Evolutionary conservation across 2,888 invertebrate genomes (phyloP).

Genomic region (Stenichneumon culpator): DNA sequence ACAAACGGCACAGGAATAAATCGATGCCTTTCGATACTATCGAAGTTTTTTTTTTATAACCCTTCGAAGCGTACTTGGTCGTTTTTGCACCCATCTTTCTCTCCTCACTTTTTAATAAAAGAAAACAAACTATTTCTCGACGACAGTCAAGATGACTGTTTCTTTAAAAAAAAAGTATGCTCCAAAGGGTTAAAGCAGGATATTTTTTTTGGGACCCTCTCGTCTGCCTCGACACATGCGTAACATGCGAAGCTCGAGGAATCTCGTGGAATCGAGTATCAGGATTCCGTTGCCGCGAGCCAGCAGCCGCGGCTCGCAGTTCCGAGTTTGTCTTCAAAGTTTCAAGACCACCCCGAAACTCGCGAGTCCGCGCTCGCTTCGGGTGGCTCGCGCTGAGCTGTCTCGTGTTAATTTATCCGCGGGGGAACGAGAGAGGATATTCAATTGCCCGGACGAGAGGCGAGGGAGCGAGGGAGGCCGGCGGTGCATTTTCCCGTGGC

Average conservation of each 20-base stretch:
- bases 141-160: not conserved
- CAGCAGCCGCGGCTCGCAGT: conserved; percentile 29
- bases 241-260: not conserved
- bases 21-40: too few relatives aligned
- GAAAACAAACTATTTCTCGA: not conserved
- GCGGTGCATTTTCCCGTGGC: conserved; percentile 57
- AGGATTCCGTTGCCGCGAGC: conserved; percentile 32
- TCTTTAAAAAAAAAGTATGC: not conserved
- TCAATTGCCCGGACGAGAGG: conserved; percentile 60
- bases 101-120: not conserved
- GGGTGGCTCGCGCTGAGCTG: conserved; percentile 55
- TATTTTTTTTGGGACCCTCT: not conserved
- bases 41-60: too few relatives aligned
- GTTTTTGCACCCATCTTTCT: not conserved
- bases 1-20: too few relatives aligned
- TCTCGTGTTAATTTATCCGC: conserved; percentile 67
- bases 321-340: conserved; percentile 58
- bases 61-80: too few relatives aligned
- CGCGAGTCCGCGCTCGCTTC: conserved; percentile 33
- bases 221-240: not conserved
- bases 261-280: conserved; percentile 33
- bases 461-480: conserved; percentile 20
- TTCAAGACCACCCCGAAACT: conserved; percentile 64
- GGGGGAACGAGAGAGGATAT: conserved; percentile 61
- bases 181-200: not conserved